These are phyloP conservation scores for Nineta flava DNA, from an alignment of 2,888 invertebrate species.

Conservation along the genomic window DNA sequence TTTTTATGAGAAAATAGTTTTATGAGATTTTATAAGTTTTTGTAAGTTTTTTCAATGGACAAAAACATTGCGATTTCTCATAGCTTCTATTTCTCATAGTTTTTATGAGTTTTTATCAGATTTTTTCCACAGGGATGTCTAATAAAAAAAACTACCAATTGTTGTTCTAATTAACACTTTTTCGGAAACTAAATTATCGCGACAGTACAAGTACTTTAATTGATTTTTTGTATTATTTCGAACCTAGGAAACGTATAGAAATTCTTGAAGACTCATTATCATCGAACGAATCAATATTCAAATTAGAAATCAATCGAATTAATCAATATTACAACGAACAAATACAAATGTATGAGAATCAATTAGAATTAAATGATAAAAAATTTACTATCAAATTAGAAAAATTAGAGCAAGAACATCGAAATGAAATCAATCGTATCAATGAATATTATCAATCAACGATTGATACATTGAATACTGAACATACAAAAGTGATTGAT, in stretches of 20 bases:
- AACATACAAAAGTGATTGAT: slow-evolving; percentile 37
- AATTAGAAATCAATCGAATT: slow-evolving; percentile 37
- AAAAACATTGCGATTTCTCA: too few species aligned
- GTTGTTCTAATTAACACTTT: too few species aligned
- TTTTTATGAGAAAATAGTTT: too few species aligned
- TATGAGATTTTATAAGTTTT: too few species aligned
- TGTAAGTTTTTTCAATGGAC: too few species aligned
- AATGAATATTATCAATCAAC: slow-evolving; percentile 35
- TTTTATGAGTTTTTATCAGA: too few species aligned
- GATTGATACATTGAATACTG: slow-evolving; percentile 32
- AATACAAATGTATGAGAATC: slow-evolving; percentile 21
- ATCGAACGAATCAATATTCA: slow-evolving; percentile 40
- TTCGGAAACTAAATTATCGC: too few species aligned
- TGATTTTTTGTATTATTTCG: not conserved
- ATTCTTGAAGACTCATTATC: slow-evolving; percentile 37
- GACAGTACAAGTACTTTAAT: too few species aligned
- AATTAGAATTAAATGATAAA: slow-evolving; percentile 19
- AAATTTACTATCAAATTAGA: slow-evolving; percentile 22
- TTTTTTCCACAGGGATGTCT: too few species aligned
- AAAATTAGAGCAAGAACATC: slow-evolving; percentile 19
- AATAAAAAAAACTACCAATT: too few species aligned
- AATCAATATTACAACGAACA: slow-evolving; percentile 34
- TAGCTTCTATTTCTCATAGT: too few species aligned
- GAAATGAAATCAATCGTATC: slow-evolving; percentile 26
- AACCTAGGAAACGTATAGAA: slow-evolving; percentile 38